Evolutionary conservation across 2,113 vertebrate species (phyloP).

Genomic region (Chionomys nivalis): DNA sequence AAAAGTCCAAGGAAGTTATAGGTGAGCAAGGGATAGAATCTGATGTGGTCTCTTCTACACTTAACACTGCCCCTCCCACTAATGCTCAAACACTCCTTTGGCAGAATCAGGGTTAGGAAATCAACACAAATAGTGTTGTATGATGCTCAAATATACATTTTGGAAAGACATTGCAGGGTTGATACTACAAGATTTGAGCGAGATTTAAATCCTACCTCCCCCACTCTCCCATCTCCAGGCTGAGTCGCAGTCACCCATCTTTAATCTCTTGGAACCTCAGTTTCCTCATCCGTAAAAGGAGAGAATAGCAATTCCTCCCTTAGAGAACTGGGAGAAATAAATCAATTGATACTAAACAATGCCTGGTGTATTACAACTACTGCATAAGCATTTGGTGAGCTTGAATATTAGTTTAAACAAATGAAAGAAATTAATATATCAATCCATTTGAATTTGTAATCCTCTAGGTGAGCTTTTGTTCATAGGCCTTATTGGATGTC

Average conservation of each 20-base stretch:
- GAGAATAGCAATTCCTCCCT: neutral
- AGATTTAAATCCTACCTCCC: neutral
- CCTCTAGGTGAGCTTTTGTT: neutral
- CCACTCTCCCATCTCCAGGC: neutral
- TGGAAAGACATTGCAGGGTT: neutral
- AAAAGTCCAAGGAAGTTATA: neutral
- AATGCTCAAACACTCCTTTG: neutral
- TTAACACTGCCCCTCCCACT: neutral
- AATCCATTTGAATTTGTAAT: neutral
- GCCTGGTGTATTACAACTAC: neutral
- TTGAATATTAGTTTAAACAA: neutral
- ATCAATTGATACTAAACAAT: neutral
- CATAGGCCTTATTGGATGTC: neutral
- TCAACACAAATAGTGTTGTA: rapidly evolving
- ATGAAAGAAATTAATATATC: neutral
- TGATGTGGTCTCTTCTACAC: neutral
- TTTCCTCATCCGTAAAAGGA: neutral
- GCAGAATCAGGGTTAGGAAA: neutral
- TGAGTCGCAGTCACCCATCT: neutral
- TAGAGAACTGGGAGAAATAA: neutral
- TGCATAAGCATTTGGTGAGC: neutral
- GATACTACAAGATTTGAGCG: neutral
- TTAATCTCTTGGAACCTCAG: neutral
- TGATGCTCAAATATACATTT: rapidly evolving
- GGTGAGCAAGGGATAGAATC: neutral